Conservation (phyloP, 2,888 invertebrate species). For the Drosophila sordidula region DNA sequence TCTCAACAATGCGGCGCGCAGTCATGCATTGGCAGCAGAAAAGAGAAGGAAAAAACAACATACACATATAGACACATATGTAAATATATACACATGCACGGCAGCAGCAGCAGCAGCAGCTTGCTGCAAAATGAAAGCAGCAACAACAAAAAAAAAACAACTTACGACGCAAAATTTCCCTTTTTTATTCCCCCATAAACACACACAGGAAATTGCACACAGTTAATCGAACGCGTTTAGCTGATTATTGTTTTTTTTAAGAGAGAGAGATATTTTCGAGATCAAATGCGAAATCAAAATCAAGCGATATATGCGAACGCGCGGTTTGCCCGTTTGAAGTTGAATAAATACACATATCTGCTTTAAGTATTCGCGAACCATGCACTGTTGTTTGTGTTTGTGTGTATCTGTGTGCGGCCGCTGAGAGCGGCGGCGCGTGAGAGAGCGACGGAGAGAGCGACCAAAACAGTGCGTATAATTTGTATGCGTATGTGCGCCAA, state of each 20-base stretch:
- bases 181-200: conserved; percentile 4
- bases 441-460: conserved; percentile 15
- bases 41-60: conserved; percentile 45
- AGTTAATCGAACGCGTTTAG: conserved; percentile 22
- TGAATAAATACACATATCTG: conserved; percentile 68
- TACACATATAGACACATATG: conserved; percentile 35
- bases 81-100: conserved; percentile 4
- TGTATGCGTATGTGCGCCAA: conserved; percentile 44
- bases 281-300: conserved; percentile 59
- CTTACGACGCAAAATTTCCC: conserved; percentile 60
- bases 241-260: conserved; percentile 39
- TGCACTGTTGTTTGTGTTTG: conserved; percentile 43
- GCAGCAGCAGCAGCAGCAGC: conserved; percentile 48
- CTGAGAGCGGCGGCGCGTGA: conserved; percentile 52
- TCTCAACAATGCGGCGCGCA: conserved; percentile 66
- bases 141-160: conserved; percentile 53
- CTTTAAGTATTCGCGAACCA: conserved; percentile 63
- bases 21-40: conserved; percentile 59
- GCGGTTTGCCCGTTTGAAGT: conserved; percentile 79
- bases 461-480: conserved; percentile 45
- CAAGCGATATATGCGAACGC: conserved; percentile 65
- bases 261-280: conserved; percentile 26
- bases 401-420: conserved; percentile 52
- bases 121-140: conserved; percentile 76
- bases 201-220: conserved; percentile 12